Base-by-base conservation (phyloP, 1,140 invertebrate species). In the Drosophila arizonae region DNA sequence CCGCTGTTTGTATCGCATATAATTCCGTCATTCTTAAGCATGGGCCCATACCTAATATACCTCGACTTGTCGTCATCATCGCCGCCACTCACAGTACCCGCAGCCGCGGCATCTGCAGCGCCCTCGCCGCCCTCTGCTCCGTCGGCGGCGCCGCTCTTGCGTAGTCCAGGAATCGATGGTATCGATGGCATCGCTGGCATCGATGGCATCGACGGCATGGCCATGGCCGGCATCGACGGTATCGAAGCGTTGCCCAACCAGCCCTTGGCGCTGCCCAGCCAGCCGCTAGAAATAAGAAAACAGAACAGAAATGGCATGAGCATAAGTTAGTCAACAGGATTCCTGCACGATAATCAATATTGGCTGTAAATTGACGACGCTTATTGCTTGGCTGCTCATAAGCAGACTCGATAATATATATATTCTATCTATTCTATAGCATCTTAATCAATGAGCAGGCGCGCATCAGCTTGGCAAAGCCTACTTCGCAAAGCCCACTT, bases 31-130 rank as follows among this genome's bases (percentile, higher is more conserved):
- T 91, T 91, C 79, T 90, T 78, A 87, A 88, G 82, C 81, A 57
- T 58, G 72, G 76, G 93, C 93, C 92, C 94, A 92, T 94, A 94
- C 94, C 93, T 94, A 94, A 93, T 93, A 93, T 94, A 95, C 95
- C 95, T 95, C 92, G 95, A 95, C 93, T 95, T 96, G 92, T 96
- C 96, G 92, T 96, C 96, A 92, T 96, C 96, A 91, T 96, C 96
- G 77, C 96, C 95, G 92, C 95, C 96, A 75, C 93, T 93, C 76
- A 93, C 85, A 77, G 92, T 68, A 91, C 92, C 72, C 64, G 92
- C 79, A 73, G 92, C 68, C 90, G 90, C 67, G 85, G 92, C 92
- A 62, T 93, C 93, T 2, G 91, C 77, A 33, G 92, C 92, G 28
- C 86, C 90, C 41, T 92, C 93, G 43, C 92, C 92, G 39, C 76